Percentiles rank a stretch among this genome's conserved stretches.
Conservation (phyloP, 2,113 vertebrate genomes). For the Xiphias gladius region DNA sequence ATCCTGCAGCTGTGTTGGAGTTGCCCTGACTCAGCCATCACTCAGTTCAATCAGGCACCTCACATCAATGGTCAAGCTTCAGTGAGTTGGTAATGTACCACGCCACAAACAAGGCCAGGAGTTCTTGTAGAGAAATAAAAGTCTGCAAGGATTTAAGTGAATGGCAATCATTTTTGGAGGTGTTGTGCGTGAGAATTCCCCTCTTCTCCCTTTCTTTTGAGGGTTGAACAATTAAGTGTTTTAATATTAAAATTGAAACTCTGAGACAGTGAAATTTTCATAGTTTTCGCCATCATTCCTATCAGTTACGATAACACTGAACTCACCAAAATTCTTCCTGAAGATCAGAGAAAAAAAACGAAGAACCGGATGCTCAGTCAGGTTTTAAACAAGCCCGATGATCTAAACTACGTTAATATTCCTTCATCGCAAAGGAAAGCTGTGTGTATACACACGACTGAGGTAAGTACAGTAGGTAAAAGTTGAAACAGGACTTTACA, state of each 20-base stretch:
- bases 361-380: background rate
- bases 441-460: too few species aligned
- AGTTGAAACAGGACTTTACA: too few species aligned
- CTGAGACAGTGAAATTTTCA: too few species aligned
- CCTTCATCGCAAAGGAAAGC: background rate
- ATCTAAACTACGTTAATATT: background rate
- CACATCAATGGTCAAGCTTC: background rate
- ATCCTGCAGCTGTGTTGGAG: constrained; percentile 11
- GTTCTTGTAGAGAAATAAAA: background rate
- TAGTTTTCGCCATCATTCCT: background rate
- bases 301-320: background rate
- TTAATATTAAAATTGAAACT: background rate
- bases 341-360: background rate
- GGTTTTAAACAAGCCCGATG: background rate
- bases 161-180: background rate
- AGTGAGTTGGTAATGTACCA: background rate
- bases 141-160: background rate
- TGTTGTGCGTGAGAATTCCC: background rate
- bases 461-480: too few species aligned
- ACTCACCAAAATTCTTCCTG: background rate
- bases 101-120: background rate
- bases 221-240: background rate
- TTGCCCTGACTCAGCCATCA: constrained; percentile 3
- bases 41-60: constrained; percentile 11
- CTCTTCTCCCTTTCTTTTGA: background rate